Evolutionary conservation across 1,140 invertebrate genomes (phyloP).

Genomic region (Nixonia krombeini): DNA sequence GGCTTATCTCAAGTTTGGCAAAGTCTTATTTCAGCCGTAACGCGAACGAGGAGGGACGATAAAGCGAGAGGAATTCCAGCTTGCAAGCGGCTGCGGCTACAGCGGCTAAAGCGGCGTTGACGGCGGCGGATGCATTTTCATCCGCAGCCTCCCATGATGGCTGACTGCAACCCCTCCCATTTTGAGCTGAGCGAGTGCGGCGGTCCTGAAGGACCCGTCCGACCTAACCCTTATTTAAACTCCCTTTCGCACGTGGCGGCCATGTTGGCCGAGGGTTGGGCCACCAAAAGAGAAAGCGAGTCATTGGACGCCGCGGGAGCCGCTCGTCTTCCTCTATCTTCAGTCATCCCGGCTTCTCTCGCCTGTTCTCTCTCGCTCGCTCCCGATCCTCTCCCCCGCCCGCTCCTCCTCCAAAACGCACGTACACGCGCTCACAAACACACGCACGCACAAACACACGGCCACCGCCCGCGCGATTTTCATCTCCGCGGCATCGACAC

Average conservation of each 20-base stretch:
- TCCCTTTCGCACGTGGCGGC: slow-evolving; percentile 65
- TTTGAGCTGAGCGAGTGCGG: slow-evolving; percentile 33
- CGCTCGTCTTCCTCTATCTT: background rate
- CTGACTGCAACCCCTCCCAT: slow-evolving; percentile 62
- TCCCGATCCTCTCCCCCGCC: slow-evolving; percentile 4
- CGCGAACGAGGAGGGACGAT: slow-evolving; percentile 24
- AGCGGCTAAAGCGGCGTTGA: too few relatives aligned
- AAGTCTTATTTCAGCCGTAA: slow-evolving; percentile 38
- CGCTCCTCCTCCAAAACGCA: too few relatives aligned
- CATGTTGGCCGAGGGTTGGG: slow-evolving; percentile 69
- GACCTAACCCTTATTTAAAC: slow-evolving; percentile 62
- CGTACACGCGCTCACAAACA: too few relatives aligned
- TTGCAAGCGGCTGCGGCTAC: too few relatives aligned
- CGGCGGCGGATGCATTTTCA: slow-evolving; percentile 57
- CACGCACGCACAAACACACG: too few relatives aligned
- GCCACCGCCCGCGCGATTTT: too few relatives aligned
- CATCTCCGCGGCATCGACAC: slow-evolving; percentile 43
- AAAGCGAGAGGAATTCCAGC: slow-evolving; percentile 40
- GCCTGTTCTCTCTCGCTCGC: background rate
- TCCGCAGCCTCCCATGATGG: slow-evolving; percentile 67
- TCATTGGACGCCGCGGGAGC: slow-evolving; percentile 60
- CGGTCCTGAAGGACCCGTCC: slow-evolving; percentile 53
- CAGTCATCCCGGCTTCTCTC: slow-evolving; percentile 7
- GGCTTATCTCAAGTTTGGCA: slow-evolving; percentile 36
- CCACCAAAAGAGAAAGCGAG: slow-evolving; percentile 64